Percentiles rank a stretch among this genome's conserved stretches.
Conservation (phyloP, 2,113 vertebrate genomes). For the Prietella phreatophila region DNA sequence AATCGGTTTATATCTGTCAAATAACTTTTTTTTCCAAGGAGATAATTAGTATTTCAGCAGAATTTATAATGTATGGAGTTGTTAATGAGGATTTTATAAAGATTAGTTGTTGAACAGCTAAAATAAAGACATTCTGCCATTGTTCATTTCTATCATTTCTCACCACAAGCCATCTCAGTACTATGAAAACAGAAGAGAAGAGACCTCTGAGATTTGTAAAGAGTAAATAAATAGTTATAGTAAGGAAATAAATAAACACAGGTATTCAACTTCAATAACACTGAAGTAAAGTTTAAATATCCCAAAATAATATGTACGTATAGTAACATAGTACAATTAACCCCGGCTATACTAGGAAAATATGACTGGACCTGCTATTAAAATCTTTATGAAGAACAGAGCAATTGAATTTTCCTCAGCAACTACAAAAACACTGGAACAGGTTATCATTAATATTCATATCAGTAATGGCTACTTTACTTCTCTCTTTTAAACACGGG, state of each 20-base stretch:
- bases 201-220: background rate
- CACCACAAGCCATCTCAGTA: background rate
- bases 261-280: background rate
- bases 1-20: background rate
- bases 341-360: background rate
- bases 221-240: background rate
- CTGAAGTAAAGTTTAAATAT: background rate
- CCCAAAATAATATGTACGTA: background rate
- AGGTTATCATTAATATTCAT: background rate
- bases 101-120: background rate
- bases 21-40: background rate
- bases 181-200: background rate
- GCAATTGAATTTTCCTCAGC: background rate
- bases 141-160: background rate
- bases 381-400: background rate
- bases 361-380: background rate
- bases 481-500: background rate
- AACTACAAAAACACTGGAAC: background rate
- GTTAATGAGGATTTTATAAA: background rate
- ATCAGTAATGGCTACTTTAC: background rate
- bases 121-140: background rate
- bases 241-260: background rate
- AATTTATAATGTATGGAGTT: too few species aligned
- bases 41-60: background rate
- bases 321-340: background rate